Evolutionary conservation across 2,797 vertebrate genomes (phyloP), one percentile per base, ranked within the genome.

Genomic region (Sebastes steindachneri): DNA sequence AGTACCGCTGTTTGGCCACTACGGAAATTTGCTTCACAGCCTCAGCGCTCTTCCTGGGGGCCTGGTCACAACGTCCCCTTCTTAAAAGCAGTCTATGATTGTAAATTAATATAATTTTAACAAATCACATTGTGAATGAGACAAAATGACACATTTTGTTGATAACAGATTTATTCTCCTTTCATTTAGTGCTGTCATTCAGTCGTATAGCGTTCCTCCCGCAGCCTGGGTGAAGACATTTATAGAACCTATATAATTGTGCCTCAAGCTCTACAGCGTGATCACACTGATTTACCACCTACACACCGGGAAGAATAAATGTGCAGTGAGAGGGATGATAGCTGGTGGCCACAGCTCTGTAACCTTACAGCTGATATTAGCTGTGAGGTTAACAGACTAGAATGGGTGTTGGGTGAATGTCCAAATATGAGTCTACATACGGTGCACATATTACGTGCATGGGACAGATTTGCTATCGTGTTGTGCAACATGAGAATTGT

Each of bases 231-330:
- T n/a, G 29, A 79, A 75, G 80, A 83, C 79, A 82, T 88, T 90
- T 85, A 90, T 89, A 91, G 84, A 89, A 78, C 17, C 54, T 78
- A 76, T 74, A 80, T 87, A 83, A 90, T 87, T 89, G 75, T 64
- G 76, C 83, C 74, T 79, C 1, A 4, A 83, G 86, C 69, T 63
- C 82, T 11, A 26, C 80, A 69, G 26, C 33, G 70, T 25, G 73
- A 87, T 86, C 85, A 68, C 76, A 67, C 74, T 74, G 82, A 89
- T 86, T 80, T 73, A 23, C 90, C 91, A 53, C 90, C 92, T 75
- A 87, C 93, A 83, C 84, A 25, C 31, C 3, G 15, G 9, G 23
- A 48, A 35, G 17, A 57, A 57, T 37, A 80, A 75, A 67, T 33
- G 80, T 55, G 67, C 75, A 65, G 64, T 3, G 66, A 75, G 62